Base-by-base conservation (phyloP, 2,888 invertebrate genomes). In the Antheraea assamensis region DNA sequence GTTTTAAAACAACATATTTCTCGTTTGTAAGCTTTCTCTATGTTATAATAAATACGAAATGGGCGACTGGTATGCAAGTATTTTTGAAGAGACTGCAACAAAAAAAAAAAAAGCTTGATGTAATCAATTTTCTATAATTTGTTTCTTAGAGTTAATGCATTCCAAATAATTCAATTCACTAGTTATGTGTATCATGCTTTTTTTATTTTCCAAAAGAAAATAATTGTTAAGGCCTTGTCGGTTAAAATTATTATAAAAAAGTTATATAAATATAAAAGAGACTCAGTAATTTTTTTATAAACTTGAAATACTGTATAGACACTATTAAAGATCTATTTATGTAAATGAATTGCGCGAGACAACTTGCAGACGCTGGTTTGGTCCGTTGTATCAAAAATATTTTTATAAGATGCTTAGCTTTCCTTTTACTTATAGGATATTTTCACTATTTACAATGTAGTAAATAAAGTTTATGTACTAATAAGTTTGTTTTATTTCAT, bases 321-420 rank as follows among this genome's bases (percentile, higher is more conserved):
- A 61, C 73, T 58, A 66, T 35, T 72, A 66, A n/a, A 72, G 31
- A 47, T 58, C 19, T 70, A 30, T 52, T 27, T 74, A 15, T 74
- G 27, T 74, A 42, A 52, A 27, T 71, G 70, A 58, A 76, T 74
- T 82, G 79, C 83, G 82, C 84, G 80, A 83, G 82, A 85, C 84
- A 79, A 88, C 86, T 89, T 88, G 89, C 90, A 86, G 87, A 87
- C 79, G 88, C 86, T 88, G 87, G 82, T 87, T 88, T 87, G 87
- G 90, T 91, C 89, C 91, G 90, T 87, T 83, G 85, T 87, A 87
- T 86, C 85, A 86, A 90, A 89, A 88, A 91, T 94, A 94, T 94
- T 94, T 94, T 94, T 94, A 87, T 94, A 94, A 93, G 88, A 93
- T 89, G 94, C 94, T 94, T 94, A 93, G 94, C 94, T 94, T 94